Base-by-base conservation (phyloP, 2,888 invertebrate genomes). In the Dendrolimus pini region DNA sequence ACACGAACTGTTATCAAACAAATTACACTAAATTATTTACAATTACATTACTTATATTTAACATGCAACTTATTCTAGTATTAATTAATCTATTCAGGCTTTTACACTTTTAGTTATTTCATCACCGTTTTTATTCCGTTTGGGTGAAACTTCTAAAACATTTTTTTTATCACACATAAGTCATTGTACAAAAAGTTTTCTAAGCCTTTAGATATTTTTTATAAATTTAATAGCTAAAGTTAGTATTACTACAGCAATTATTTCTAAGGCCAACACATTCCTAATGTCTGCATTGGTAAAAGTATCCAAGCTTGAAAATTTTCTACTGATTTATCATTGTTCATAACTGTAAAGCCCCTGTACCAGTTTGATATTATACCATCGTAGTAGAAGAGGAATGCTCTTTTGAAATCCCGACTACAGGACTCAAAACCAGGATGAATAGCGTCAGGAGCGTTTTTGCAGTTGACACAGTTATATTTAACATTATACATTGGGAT, bases 381-480 rank as follows among this genome's bases (percentile, higher is more conserved):
- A 60, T 85, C 82, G 58, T 86, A 88, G 61, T 87, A 84, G 66
- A 78, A 82, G 1, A 81, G 59, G 9, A 85, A 59, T 6, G 68
- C 65, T 1, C 66, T 65, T 60, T 82, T 83, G 53, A 87, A 85
- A 60, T 74, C 71, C 13, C 72, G 62, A 64, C 66, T 71, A 55
- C 85, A 86, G 7, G 63, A 70, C 14, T 84, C 83, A 60, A 85
- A 89, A 0, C 76, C 81, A 7, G 86, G 87, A 66, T 87, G 84
- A 1, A 84, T 74, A 0, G 79, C 79, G 12, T 71, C 75, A 0
- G 78, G 81, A 14, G 77, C 65, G 59, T 82, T 82, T 61, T 76
- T 82, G 60, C 85, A 84, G 59, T 78, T 67, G 13, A 87, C 72
- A 59, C 78, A 83, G 52, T 83, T 82, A 53, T 66, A 72, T 54